Base-by-base conservation (phyloP, 2,113 vertebrate species). In the Oxyura jamaicensis region DNA sequence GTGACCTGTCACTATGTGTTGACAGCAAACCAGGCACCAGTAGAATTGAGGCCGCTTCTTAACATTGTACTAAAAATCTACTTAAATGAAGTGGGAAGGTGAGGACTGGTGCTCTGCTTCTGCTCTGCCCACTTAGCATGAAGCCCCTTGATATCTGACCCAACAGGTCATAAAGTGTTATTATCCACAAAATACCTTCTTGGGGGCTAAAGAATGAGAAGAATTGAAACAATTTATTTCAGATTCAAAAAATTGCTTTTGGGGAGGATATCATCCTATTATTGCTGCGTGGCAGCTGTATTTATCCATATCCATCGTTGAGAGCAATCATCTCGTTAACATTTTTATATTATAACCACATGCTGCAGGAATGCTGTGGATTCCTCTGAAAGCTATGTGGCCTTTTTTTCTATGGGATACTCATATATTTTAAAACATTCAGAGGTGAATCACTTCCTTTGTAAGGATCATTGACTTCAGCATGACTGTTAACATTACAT, bases 161-260 rank as follows among this genome's bases (percentile, higher is more conserved):
- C 62, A 92, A 78, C 26, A 65, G 48, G 68, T 93, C 74, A 86
- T 83, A 74, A 83, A 92, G 53, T 25, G 17, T 94, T 96, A 78
- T 82, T 96, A 95, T 59, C 68, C 28, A 79, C 71, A 77, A 82
- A 96, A 97, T 95, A 86, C n/a, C 67, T 97, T 91, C 73, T 76
- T 85, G 76, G 77, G 63, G n/a, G 83, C 68, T 80, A 62, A 83
- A 96, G 77, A 95, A 95, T 65, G 59, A 95, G 62, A 97, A 93
- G 33, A 96, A 96, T 76, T n/a, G 69, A 75, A 90, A 77, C 44
- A 76, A 96, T 29, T 46, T 76, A 79, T 77, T 89, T 90, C 28
- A 78, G 88, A 83, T 78, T 78, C 2, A 26, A 80, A 92, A 89
- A 63, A 52, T 41, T 46, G 11, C 17, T 59, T 87, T 88, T 86